A percentile compares a stretch with the other conserved stretches of the same genome.
phyloP scores from a whole-genome alignment of 2,113 vertebrate genomes.

The Mugil cephalus region DNA sequence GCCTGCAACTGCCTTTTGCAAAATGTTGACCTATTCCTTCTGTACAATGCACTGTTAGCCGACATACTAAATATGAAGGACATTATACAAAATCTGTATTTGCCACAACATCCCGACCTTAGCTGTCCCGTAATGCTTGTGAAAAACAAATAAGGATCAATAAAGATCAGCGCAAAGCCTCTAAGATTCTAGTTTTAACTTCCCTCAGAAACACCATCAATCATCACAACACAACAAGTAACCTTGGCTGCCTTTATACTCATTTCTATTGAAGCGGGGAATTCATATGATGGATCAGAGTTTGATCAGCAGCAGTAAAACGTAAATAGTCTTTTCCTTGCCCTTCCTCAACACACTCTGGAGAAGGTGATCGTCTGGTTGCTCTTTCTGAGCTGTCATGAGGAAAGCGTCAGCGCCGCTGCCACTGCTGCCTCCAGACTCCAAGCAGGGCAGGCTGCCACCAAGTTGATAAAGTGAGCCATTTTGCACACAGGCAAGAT shows the following conservation, averaged over 20 bases:
- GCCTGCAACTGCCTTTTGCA: background rate
- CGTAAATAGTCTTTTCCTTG: constrained; percentile 45
- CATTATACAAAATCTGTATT: background rate
- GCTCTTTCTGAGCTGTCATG: constrained; percentile 65
- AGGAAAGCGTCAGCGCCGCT: constrained; percentile 68
- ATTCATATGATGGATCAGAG: constrained; percentile 29
- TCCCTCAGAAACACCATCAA: constrained; percentile 17
- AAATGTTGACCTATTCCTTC: background rate
- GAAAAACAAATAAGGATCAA: constrained; percentile 12
- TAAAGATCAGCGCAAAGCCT: constrained; percentile 11
- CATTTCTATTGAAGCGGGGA: constrained; percentile 30
- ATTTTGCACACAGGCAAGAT: constrained; percentile 83
- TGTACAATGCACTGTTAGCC: background rate
- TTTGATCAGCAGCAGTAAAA: constrained; percentile 27
- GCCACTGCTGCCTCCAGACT: constrained; percentile 74
- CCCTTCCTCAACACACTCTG: constrained; percentile 52
- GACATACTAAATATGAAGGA: background rate
- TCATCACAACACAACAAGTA: background rate
- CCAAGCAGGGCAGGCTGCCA: constrained; percentile 78
- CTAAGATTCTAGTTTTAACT: constrained; percentile 9
- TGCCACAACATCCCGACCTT: background rate
- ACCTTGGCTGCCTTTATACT: constrained; percentile 22
- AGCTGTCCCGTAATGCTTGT: constrained; percentile 3
- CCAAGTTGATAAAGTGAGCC: constrained; percentile 82
- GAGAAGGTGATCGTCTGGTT: constrained; percentile 70